Conservation (phyloP, 2,113 vertebrate genomes). For the Pelecanus crispus region DNA sequence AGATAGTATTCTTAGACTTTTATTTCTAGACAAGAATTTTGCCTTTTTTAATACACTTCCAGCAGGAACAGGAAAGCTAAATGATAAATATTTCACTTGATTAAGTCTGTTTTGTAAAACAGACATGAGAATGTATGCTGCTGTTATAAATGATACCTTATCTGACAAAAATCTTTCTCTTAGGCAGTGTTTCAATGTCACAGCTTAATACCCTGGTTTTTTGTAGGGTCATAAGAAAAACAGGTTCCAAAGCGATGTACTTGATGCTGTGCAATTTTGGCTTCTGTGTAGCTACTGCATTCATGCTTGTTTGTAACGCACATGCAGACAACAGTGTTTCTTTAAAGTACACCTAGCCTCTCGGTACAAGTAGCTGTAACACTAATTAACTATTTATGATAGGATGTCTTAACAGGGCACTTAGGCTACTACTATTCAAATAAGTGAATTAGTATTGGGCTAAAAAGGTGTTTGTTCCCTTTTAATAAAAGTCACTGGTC, state of each 20-base stretch:
- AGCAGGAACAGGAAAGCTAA: not conserved
- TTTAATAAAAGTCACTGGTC: not conserved
- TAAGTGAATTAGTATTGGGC: not conserved
- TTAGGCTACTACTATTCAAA: not conserved
- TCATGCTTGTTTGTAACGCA: not conserved
- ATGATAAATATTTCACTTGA: constrained; percentile 37
- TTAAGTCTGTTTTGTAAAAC: constrained; percentile 3
- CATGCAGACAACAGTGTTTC: not conserved
- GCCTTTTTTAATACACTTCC: not conserved
- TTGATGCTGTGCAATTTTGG: not conserved
- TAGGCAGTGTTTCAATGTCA: not conserved
- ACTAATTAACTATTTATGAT: constrained; percentile 22
- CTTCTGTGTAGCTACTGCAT: not conserved
- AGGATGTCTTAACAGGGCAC: not conserved
- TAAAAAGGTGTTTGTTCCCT: constrained; percentile 15
- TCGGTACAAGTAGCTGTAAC: not conserved
- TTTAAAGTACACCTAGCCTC: not conserved
- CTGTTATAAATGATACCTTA: not conserved
- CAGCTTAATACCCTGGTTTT: not conserved
- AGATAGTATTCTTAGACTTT: constrained; percentile 18
- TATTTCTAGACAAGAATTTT: constrained; percentile 11
- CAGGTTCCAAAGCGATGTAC: not conserved
- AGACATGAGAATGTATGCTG: not conserved
- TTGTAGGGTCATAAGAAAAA: not conserved
- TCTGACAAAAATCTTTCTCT: not conserved